phyloP scores from a whole-genome alignment of 2,888 invertebrate genomes.

The Pristionchus maxplancki region DNA sequence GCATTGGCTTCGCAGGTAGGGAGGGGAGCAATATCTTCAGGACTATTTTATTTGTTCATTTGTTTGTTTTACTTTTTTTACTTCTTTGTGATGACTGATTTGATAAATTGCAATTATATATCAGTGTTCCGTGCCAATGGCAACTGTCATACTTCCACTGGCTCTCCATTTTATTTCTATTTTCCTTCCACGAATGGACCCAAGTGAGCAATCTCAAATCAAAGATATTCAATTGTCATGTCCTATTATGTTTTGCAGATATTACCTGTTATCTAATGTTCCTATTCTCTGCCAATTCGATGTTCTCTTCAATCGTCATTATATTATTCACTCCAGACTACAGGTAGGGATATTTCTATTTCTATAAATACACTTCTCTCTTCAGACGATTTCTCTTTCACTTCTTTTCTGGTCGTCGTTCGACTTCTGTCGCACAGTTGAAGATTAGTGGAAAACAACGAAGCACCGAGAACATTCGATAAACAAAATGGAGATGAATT shows the following conservation, averaged over 20 bases:
- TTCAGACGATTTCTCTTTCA: not conserved
- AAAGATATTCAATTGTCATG: not conserved
- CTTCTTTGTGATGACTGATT: not conserved
- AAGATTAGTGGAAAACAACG: not conserved
- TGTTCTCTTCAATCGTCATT: not conserved
- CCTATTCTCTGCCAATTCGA: not conserved
- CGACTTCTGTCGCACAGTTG: not conserved
- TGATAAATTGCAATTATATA: not conserved
- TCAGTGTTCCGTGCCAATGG: not conserved
- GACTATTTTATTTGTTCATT: too few relatives aligned
- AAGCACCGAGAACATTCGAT: not conserved
- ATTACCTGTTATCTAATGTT: conserved; percentile 4
- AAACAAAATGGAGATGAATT: not conserved
- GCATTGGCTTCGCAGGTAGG: not conserved
- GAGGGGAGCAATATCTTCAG: too few relatives aligned
- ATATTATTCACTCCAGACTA: conserved; percentile 37
- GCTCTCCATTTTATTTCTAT: not conserved
- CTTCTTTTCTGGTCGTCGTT: not conserved
- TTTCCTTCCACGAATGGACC: not conserved
- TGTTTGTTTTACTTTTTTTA: not conserved
- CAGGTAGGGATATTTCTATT: not conserved
- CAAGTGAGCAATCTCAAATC: not conserved
- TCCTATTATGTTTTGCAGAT: not conserved
- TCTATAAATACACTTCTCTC: not conserved
- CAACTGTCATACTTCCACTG: not conserved